phyloP scores from a whole-genome alignment of 2,797 vertebrate genomes.

The Thamnophis elegans region DNA sequence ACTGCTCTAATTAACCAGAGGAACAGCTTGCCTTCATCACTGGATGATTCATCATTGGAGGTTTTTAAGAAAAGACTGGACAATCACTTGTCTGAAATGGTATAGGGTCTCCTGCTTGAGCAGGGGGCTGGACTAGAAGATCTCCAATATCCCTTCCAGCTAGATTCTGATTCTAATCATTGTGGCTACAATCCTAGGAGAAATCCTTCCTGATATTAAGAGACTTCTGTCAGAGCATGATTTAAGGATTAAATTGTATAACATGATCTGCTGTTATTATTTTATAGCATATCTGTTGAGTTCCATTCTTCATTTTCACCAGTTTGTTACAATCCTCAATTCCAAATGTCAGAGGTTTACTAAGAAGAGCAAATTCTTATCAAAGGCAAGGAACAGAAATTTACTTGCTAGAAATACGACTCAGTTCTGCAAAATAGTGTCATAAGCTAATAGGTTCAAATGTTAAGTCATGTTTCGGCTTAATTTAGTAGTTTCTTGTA shows the following conservation, averaged over 20 bases:
- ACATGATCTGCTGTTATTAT: neutral
- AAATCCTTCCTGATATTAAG: neutral
- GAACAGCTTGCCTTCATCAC: too few species aligned
- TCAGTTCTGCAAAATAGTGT: neutral
- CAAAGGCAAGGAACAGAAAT: neutral
- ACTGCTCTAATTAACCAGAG: neutral
- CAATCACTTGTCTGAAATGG: too few species aligned
- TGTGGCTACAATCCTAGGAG: neutral
- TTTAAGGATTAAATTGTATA: neutral
- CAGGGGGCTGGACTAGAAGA: too few species aligned
- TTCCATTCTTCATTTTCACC: neutral
- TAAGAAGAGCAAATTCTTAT: neutral
- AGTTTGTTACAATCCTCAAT: neutral
- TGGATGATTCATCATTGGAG: too few species aligned
- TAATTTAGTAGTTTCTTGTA: slow-evolving; percentile 3
- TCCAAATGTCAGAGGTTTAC: neutral
- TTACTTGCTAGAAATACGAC: neutral
- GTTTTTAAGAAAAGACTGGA: too few species aligned
- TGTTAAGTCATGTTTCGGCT: neutral
- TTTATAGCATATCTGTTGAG: neutral
- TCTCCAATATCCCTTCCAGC: too few species aligned
- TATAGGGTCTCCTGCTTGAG: too few species aligned
- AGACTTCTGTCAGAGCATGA: neutral
- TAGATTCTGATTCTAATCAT: neutral
- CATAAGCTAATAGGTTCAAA: neutral